A percentile compares a stretch with the other conserved stretches of the same genome.
phyloP scores from a whole-genome alignment of 2,888 invertebrate species.

The Nymphalis urticae region DNA sequence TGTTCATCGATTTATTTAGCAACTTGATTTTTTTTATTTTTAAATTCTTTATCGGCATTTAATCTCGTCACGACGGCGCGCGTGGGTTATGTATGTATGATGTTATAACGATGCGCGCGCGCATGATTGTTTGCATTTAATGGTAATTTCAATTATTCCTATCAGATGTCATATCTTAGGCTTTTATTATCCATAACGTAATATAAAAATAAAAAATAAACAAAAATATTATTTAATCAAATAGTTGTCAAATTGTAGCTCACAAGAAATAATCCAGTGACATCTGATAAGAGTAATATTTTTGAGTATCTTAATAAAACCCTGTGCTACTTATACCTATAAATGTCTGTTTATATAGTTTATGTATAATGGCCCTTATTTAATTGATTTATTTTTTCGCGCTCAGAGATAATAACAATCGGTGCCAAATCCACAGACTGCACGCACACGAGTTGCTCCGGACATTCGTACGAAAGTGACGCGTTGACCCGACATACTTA shows the following conservation, averaged over 20 bases:
- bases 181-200: background rate
- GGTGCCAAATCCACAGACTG: constrained; percentile 71
- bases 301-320: background rate
- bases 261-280: background rate
- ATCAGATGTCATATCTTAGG: background rate
- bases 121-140: constrained; percentile 9
- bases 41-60: constrained; percentile 38
- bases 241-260: background rate
- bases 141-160: background rate
- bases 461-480: constrained; percentile 33
- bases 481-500: background rate
- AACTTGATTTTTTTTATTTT: constrained; percentile 31
- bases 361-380: constrained; percentile 3
- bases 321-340: background rate
- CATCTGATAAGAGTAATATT: background rate
- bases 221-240: background rate
- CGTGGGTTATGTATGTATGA: constrained; percentile 30
- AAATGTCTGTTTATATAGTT: background rate
- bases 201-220: no score
- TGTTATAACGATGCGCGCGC: constrained; percentile 22
- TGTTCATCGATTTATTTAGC: background rate
- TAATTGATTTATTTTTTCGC: constrained; percentile 12
- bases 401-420: constrained; percentile 47
- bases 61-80: constrained; percentile 38
- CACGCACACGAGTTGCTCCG: constrained; percentile 54